Percentiles rank a stretch among this genome's conserved stretches.
Conservation (phyloP, 2,888 invertebrate genomes). For the Thysanoteuthis rhombus region DNA sequence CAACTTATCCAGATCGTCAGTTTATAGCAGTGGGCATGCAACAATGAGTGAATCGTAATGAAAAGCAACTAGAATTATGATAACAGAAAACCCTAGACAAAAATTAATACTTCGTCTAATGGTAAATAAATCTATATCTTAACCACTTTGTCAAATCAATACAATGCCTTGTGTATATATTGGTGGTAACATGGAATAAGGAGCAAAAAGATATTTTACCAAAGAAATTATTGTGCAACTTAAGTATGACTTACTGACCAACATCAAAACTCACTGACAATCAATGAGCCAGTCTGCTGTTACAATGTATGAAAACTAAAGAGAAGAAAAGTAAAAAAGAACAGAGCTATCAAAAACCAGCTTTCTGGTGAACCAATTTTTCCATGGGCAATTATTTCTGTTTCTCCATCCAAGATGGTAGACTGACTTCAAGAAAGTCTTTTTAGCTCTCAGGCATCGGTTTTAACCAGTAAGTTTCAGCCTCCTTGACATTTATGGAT, state of each 20-base stretch:
- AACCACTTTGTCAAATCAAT: too few relatives aligned
- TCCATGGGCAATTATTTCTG: background rate
- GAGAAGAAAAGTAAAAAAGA: background rate
- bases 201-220: background rate
- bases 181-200: background rate
- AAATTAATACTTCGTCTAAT: too few relatives aligned
- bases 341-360: background rate
- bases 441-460: background rate
- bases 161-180: background rate
- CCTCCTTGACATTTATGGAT: conserved; percentile 12
- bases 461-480: background rate
- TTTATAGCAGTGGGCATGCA: too few relatives aligned
- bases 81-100: too few relatives aligned
- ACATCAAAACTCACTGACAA: background rate
- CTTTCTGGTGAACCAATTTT: background rate
- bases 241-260: background rate
- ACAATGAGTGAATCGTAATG: too few relatives aligned
- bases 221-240: background rate
- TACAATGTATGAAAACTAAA: background rate
- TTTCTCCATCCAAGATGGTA: background rate
- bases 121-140: too few relatives aligned
- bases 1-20: too few relatives aligned
- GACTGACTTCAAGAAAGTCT: background rate
- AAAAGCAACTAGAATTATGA: too few relatives aligned
- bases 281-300: background rate